These are phyloP conservation scores for Antitype chi DNA, from an alignment of 2,888 invertebrate species.

Conservation along the genomic window DNA sequence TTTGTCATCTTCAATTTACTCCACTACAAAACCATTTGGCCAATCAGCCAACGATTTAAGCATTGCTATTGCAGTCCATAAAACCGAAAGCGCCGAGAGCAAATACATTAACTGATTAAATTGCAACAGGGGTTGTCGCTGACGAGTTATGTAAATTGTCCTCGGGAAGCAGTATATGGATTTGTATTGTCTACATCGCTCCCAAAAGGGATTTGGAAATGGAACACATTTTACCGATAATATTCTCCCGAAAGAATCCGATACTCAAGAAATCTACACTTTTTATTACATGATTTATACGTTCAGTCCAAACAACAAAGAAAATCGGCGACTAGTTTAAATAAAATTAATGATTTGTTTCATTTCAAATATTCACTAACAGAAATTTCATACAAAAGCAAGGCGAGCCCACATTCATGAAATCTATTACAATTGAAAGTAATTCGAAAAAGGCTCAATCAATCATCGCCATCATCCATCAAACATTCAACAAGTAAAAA, in stretches of 20 bases:
- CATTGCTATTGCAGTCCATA: constrained; percentile 78
- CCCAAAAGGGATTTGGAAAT: constrained; percentile 66
- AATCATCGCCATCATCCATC: constrained; percentile 89
- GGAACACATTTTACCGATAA: constrained; percentile 68
- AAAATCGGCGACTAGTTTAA: constrained; percentile 43
- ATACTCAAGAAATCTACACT: constrained; percentile 26
- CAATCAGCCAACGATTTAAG: constrained; percentile 69
- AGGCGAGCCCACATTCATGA: constrained; percentile 70
- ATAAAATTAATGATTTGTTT: constrained; percentile 62
- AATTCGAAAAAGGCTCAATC: constrained; percentile 80
- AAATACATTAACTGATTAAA: constrained; percentile 88
- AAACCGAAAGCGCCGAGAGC: constrained; percentile 76
- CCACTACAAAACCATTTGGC: constrained; percentile 50
- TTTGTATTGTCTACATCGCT: constrained; percentile 66
- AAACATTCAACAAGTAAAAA: constrained; percentile 90
- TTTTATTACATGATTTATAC: constrained; percentile 21
- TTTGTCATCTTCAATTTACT: constrained; percentile 52
- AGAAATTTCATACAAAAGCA: constrained; percentile 69
- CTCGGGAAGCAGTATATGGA: constrained; percentile 67
- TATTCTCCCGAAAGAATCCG: constrained; percentile 53
- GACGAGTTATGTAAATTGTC: constrained; percentile 73
- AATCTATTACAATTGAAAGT: constrained; percentile 82
- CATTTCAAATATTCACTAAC: constrained; percentile 62
- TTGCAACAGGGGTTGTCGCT: constrained; percentile 77
- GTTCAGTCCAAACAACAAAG: constrained; percentile 28